Conservation (phyloP, 2,888 invertebrate genomes). For the Actias luna region DNA sequence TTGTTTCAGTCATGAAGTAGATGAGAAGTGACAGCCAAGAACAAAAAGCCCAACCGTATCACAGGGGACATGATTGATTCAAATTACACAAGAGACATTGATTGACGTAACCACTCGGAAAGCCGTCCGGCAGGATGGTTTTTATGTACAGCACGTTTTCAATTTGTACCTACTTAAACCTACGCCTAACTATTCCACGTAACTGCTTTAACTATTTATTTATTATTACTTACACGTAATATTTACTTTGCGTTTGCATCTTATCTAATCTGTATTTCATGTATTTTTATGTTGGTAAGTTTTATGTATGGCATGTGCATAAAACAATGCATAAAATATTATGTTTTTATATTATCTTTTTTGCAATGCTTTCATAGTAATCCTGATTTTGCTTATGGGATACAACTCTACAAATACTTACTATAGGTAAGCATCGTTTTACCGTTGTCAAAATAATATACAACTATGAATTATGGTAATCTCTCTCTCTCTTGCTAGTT, state of each 20-base stretch:
- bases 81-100: slow-evolving; percentile 19
- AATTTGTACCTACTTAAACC: slow-evolving; percentile 3
- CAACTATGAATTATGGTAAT: too few relatives aligned
- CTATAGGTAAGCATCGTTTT: too few relatives aligned
- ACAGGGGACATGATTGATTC: slow-evolving; percentile 17
- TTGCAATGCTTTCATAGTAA: too few relatives aligned
- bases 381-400: too few relatives aligned
- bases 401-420: too few relatives aligned
- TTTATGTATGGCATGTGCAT: too few relatives aligned
- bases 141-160: slow-evolving; percentile 11
- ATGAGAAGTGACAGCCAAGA: slow-evolving; percentile 10
- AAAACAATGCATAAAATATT: too few relatives aligned
- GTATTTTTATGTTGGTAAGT: too few relatives aligned
- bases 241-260: neutral
- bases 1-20: slow-evolving; percentile 2
- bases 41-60: slow-evolving; percentile 15
- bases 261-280: too few relatives aligned
- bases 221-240: neutral
- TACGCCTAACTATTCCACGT: neutral
- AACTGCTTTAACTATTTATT: neutral
- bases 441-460: too few relatives aligned
- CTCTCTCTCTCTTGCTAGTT: too few relatives aligned
- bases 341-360: too few relatives aligned
- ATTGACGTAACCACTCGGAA: slow-evolving; percentile 16
- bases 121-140: neutral